phyloP scores from a whole-genome alignment of 2,797 vertebrate species.

The Bradypodion pumilum region DNA sequence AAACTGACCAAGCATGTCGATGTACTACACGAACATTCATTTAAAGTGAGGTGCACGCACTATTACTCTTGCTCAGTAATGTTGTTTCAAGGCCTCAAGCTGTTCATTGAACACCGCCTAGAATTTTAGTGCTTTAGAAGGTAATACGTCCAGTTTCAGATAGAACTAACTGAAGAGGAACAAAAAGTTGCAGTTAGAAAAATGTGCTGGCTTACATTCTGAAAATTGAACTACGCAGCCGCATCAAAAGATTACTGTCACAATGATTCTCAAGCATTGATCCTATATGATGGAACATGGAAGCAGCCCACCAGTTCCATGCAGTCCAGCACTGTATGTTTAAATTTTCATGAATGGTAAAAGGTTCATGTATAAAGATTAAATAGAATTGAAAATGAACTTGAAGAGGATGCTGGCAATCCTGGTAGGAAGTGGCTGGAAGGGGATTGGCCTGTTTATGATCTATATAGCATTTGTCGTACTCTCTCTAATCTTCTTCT shows the following conservation, averaged over 20 bases:
- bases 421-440: not conserved
- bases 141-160: not conserved
- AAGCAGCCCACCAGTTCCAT: not conserved
- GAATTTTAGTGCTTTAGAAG: not conserved
- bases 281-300: not conserved
- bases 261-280: not conserved
- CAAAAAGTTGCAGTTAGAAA: not conserved
- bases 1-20: not conserved
- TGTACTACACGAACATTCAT: rapidly evolving
- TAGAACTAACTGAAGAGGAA: not conserved
- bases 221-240: not conserved
- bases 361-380: not conserved
- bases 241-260: too few relatives aligned
- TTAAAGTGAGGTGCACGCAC: not conserved
- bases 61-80: rapidly evolving
- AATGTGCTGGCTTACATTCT: not conserved
- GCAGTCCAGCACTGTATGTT: too few relatives aligned
- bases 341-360: not conserved
- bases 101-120: not conserved
- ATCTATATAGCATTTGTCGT: not conserved
- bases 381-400: not conserved
- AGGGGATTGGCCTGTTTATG: not conserved
- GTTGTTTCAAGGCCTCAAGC: not conserved
- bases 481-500: not conserved
- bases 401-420: not conserved